phyloP scores from a whole-genome alignment of 1,140 invertebrate genomes.

The Vanessa tameamea region DNA sequence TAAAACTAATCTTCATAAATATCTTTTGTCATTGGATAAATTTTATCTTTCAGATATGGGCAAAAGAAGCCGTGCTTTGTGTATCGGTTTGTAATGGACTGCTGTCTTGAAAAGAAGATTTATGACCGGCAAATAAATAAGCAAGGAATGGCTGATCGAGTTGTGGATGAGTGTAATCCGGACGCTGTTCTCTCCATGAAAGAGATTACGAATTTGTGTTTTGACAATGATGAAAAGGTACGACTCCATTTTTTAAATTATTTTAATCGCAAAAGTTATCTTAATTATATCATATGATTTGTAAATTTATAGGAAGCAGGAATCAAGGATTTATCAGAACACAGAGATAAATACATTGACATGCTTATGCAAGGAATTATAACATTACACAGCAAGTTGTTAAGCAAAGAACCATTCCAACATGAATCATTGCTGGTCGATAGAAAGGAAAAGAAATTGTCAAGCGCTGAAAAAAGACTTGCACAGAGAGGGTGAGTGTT shows the following conservation, averaged over 20 bases:
- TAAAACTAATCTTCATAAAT: too few relatives aligned
- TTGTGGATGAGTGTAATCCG: conserved; percentile 98
- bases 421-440: conserved; percentile 98
- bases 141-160: conserved; percentile 97
- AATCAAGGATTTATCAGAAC: conserved; percentile 85
- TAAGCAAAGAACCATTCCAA: conserved; percentile 96
- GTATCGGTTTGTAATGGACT: conserved; percentile 97
- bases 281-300: neutral
- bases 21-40: too few relatives aligned
- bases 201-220: conserved; percentile 96
- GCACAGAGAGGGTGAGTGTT: conserved; percentile 88
- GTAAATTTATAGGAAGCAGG: conserved; percentile 82
- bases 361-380: conserved; percentile 89
- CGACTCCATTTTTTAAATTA: too few relatives aligned
- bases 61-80: conserved; percentile 97
- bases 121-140: conserved; percentile 99
- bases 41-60: conserved; percentile 85
- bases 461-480: conserved; percentile 95
- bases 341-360: conserved; percentile 89
- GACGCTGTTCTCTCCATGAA: conserved; percentile 97
- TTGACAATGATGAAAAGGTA: conserved; percentile 93
- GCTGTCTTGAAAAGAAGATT: conserved; percentile 98
- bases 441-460: conserved; percentile 96
- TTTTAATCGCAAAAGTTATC: too few relatives aligned
- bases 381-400: conserved; percentile 84